Base-by-base conservation (phyloP, 2,888 invertebrate species). In the Leptinotarsa haldemani region DNA sequence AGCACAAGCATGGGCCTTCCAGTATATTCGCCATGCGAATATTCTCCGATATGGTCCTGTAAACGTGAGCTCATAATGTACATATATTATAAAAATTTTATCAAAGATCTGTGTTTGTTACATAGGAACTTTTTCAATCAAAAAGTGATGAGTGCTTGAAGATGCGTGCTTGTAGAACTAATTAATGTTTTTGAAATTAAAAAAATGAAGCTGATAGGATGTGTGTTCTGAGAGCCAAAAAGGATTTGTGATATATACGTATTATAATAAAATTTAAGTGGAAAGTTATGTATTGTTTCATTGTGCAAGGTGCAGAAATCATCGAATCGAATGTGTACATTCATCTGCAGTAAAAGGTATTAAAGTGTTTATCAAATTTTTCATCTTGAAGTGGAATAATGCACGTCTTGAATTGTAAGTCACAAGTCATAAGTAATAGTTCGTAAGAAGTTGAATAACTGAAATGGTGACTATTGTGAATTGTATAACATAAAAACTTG, bases 181-280 rank as follows among this genome's bases (percentile, higher is more conserved):
- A 85, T 85, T 84, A 80, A 85, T 85, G 85, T 85, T 86, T 84
- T 86, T 85, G 82, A 84, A 85, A 86, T 83, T 85, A 80, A 85
- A 74, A 30, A 83, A 84, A 85, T 86, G 84, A 85, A 85, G 84
- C 84, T 81, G 90, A 90, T 90, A 90, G 90, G 88, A 90, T 91
- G 91, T 91, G 90, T 91, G 91, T 90, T 90, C 86, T 87, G 90
- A 90, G 90, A 91, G 91, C 91, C 91, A 91, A 92, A 91, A 91
- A 91, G 91, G 91, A 91, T 91, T 91, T 92, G 92, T 92, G 92
- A 92, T 92, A 91, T 88, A 91, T 91, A 91, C 90, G 90, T 91
- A 91, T 91, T 91, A 87, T 86, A 88, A 91, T 86, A 87, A 85
- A 85, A 81, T 82, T 78, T 83, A 83, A 83, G 84, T 85, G 85